Evolutionary conservation across 2,113 vertebrate species (phyloP).

Genomic region (Marmota flaviventris): DNA sequence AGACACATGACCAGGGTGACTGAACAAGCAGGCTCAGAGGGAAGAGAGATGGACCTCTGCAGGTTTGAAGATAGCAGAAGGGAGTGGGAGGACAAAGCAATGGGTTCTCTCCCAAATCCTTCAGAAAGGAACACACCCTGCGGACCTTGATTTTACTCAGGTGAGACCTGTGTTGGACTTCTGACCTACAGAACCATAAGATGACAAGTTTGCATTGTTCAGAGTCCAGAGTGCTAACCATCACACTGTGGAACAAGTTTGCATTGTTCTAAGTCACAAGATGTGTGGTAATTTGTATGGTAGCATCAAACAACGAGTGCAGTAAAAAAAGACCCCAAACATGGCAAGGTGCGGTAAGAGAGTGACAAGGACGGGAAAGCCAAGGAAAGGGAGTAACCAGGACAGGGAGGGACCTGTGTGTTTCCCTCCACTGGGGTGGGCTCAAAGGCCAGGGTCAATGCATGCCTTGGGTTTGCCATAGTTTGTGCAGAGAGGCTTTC

Average conservation of each 20-base stretch:
- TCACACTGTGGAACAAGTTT: neutral
- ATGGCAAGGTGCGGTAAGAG: neutral
- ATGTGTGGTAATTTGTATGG: neutral
- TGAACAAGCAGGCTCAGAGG: neutral
- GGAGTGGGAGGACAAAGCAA: neutral
- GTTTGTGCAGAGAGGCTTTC: neutral
- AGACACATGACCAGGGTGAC: fast-evolving
- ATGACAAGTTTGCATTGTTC: neutral
- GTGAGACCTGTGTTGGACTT: neutral
- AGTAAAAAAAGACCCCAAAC: neutral
- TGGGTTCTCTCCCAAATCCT: neutral
- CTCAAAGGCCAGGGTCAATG: neutral
- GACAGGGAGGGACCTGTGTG: neutral
- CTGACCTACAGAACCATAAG: neutral
- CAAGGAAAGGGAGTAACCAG: neutral
- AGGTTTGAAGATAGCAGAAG: neutral
- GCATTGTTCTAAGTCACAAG: neutral
- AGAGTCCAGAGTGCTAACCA: too few relatives aligned
- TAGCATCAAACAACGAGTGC: neutral
- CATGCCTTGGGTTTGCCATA: neutral
- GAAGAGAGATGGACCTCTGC: neutral
- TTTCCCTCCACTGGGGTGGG: neutral
- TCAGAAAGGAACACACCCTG: fast-evolving
- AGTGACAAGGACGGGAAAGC: neutral
- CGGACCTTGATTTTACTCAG: neutral